These are phyloP conservation scores for Aphis craccivora DNA, from an alignment of 1,140 invertebrate species.

Conservation along the genomic window DNA sequence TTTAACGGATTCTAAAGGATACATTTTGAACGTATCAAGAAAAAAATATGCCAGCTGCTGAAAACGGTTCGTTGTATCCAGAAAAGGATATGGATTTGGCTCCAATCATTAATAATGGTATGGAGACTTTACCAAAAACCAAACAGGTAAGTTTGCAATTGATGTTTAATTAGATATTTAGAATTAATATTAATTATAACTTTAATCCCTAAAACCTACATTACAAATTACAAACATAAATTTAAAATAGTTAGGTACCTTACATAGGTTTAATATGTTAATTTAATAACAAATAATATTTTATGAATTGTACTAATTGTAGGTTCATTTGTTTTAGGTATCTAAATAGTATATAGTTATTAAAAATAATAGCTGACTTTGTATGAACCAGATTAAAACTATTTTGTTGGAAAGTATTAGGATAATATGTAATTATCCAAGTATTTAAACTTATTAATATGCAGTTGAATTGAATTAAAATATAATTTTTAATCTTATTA, in stretches of 20 bases:
- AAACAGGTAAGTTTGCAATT: constrained; percentile 34
- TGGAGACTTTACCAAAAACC: constrained; percentile 59
- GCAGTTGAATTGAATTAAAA: background rate
- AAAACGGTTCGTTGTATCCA: constrained; percentile 58
- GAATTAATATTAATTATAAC: background rate
- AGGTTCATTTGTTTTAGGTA: background rate
- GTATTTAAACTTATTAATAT: background rate
- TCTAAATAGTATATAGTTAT: no score
- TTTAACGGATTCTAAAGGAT: background rate
- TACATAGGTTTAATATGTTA: background rate
- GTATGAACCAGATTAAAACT: background rate
- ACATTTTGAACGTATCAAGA: background rate
- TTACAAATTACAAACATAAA: background rate
- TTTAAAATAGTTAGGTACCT: background rate
- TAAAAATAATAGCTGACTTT: background rate
- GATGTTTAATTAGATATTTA: background rate
- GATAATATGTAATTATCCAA: background rate
- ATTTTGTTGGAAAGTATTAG: background rate
- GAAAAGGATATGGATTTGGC: constrained; percentile 61
- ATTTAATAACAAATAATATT: background rate
- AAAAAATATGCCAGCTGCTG: constrained; percentile 60
- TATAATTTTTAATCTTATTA: background rate
- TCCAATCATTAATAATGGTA: constrained; percentile 61
- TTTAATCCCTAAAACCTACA: background rate
- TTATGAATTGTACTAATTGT: background rate